Evolutionary conservation across 2,888 invertebrate genomes (phyloP).

Genomic region (Acleris sparsana): DNA sequence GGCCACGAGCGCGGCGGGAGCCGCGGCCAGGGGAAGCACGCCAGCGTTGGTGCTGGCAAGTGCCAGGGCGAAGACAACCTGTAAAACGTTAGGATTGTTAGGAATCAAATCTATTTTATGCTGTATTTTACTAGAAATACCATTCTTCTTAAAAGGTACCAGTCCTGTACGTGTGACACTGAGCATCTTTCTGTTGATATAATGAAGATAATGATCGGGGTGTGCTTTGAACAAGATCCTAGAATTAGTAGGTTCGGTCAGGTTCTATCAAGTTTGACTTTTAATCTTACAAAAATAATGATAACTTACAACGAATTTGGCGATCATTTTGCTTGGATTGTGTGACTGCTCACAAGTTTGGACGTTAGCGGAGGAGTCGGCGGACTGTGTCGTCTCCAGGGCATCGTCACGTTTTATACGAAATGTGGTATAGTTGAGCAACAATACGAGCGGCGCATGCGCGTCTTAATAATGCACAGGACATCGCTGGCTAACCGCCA

Average conservation of each 20-base stretch:
- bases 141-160: too few relatives aligned
- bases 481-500: conserved; percentile 63
- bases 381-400: conserved; percentile 73
- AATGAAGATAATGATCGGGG: too few relatives aligned
- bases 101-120: too few relatives aligned
- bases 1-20: conserved; percentile 80
- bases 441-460: conserved; percentile 52
- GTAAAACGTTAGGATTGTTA: conserved; percentile 44
- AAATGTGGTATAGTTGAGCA: conserved; percentile 68
- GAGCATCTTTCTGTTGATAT: too few relatives aligned
- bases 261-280: neutral
- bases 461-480: conserved; percentile 67
- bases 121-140: too few relatives aligned
- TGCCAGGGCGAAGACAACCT: conserved; percentile 71
- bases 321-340: conserved; percentile 76
- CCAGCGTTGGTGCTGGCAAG: conserved; percentile 65
- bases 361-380: conserved; percentile 55
- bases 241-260: too few relatives aligned
- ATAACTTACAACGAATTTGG: conserved; percentile 78
- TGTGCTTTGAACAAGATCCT: too few relatives aligned
- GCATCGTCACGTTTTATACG: conserved; percentile 73
- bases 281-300: neutral
- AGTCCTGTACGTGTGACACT: too few relatives aligned
- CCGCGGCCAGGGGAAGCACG: conserved; percentile 61
- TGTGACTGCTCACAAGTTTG: conserved; percentile 75